A percentile compares a stretch with the other conserved stretches of the same genome.
These are phyloP conservation scores for Nebria ingens DNA, from an alignment of 1,140 invertebrate genomes.

Conservation along the genomic window DNA sequence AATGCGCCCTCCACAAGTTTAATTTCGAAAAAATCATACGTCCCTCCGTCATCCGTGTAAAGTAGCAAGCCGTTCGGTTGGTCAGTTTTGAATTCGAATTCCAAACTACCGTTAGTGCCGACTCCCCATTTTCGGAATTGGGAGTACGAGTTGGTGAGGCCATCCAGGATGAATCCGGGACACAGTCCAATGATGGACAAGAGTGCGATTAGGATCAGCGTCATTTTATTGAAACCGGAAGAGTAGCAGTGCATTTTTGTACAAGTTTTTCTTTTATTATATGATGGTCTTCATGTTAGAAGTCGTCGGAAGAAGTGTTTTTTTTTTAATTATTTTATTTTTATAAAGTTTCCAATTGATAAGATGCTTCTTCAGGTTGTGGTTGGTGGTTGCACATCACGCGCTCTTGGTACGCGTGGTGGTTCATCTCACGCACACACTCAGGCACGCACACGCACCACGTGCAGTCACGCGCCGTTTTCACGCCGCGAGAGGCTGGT, in stretches of 20 bases:
- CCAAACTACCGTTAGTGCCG: conserved; percentile 72
- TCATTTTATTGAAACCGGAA: too few relatives aligned
- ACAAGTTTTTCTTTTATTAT: too few relatives aligned
- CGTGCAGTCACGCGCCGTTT: background rate
- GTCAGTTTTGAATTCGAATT: conserved; percentile 86
- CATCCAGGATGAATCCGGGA: conserved; percentile 64
- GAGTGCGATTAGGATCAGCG: too few relatives aligned
- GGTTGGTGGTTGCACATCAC: too few relatives aligned
- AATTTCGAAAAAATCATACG: conserved; percentile 90
- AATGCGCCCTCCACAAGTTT: conserved; percentile 85
- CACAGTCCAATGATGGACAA: conserved; percentile 34
- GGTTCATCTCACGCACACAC: background rate
- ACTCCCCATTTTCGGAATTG: conserved; percentile 86
- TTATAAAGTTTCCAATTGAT: too few relatives aligned
- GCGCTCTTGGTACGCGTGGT: too few relatives aligned
- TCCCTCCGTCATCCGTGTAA: conserved; percentile 89
- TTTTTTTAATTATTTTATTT: too few relatives aligned
- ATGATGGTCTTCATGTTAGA: too few relatives aligned
- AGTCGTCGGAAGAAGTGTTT: background rate
- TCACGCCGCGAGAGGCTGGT: too few relatives aligned
- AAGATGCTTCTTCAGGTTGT: too few relatives aligned
- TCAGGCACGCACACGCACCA: background rate
- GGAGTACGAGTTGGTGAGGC: conserved; percentile 74
- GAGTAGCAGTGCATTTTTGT: too few relatives aligned
- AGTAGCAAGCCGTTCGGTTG: conserved; percentile 79